Base-by-base conservation (phyloP, 2,888 invertebrate genomes). In the Agapostemon virescens region DNA sequence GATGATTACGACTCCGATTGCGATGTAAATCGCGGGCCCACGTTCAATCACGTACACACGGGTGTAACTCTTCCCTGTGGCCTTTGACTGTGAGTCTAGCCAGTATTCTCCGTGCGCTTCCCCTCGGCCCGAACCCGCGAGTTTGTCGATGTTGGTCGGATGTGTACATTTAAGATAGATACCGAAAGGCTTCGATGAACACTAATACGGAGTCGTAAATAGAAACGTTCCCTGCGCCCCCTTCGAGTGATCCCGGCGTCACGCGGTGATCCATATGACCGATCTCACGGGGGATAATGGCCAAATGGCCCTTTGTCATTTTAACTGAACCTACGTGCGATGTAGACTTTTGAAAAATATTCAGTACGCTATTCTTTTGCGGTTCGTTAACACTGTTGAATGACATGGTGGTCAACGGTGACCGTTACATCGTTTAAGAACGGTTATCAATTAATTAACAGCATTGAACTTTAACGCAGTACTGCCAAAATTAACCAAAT, bases 21-120 rank as follows among this genome's bases (percentile, higher is more conserved):
- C 91, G 89, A 91, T 91, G 91, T 91, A 90, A 91, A 92, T 92
- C 91, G 89, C 88, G 87, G 86, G 80, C 84, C 87, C 85, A 87
- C 89, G 89, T 89, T 90, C 89, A 89, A 90, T 91, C 89, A 91
- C 89, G 89, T 87, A 88, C 89, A 87, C 86, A 82, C 84, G 83
- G 82, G 84, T 78, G 82, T 85, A 85, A 85, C 79, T 85, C 85
- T 85, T 82, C 77, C 69, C 69, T 77, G 72, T 84, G 79, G 86
- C 87, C 90, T 88, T 89, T 88, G 88, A 86, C 85, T 85, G 82
- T 79, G 82, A 76, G 81, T 77, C 76, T 79, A 80, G 36, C 72
- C 72, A 80, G 76, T 75, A 30, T 79, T 74, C 17, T 49, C 9
- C 63, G 38, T 11, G 15, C 64, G 0, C 38, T 23, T 23, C 23